Base-by-base conservation (phyloP, 2,888 invertebrate genomes). In the Amblyteles armatorius region DNA sequence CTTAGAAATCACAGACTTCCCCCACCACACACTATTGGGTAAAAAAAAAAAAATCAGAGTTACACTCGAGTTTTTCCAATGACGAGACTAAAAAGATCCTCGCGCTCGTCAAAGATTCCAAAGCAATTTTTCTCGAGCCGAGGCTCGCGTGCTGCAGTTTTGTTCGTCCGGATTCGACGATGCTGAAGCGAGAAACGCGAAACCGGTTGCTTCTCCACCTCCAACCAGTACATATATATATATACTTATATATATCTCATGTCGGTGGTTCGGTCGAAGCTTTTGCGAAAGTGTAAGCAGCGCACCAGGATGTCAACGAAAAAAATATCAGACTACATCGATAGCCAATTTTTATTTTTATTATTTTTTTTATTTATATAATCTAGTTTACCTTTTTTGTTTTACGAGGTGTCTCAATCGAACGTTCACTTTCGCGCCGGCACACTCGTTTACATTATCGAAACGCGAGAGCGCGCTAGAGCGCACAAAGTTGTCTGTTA, bases 161-260 rank as follows among this genome's bases (percentile, higher is more conserved):
- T 50, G 65, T 52, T 16, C 11, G 26, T 57, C 63, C 76, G 36
- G 36, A 50, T 22, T 76, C 65, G 63, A 63, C 74, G 74, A 63
- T 29, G 33, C 33, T 50, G 76, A 52, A 72, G 50, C 48, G 52
- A 73, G 55, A 60, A 73, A 73, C 55, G 26, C 52, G 52, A 79
- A 79, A 79, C 79, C 79, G 79, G 79, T 79, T 79, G 63, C 52
- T 73, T 22, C 22, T 73, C 19, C n/a, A 63, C 2, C 26, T 57
- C 3, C 36, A 22, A 44, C 22, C 9, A 9, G 26, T 57, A 16
- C 11, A 40, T 57, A 19, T 26, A 50, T 7, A 29, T 71, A 29
- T 36, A 52, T 52, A 71, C 22, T 40, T 29, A 72, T 72, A 19
- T 26, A n/a, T 60, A 48, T 76, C 3, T 50, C 33, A 48, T n/a